Conservation (phyloP, 2,797 vertebrate species). For the Hemitrygon akajei region DNA sequence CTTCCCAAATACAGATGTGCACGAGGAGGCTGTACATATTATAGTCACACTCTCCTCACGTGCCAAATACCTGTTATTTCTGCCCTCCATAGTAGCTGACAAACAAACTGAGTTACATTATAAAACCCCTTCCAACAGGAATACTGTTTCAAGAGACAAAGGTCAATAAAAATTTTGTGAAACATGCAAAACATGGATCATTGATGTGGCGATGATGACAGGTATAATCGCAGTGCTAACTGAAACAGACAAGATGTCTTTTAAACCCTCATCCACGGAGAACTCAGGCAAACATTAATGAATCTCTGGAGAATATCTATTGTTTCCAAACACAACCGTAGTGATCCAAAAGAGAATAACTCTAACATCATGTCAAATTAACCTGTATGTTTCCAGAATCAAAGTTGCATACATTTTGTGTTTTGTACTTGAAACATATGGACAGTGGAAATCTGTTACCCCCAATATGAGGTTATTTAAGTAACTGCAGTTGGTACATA, state of each 20-base stretch:
- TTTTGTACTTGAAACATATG: not conserved
- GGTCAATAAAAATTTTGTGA: not conserved
- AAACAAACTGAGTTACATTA: not conserved
- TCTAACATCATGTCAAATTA: not conserved
- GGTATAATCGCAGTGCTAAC: not conserved
- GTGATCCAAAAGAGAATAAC: not conserved
- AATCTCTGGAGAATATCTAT: not conserved
- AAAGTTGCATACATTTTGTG: not conserved
- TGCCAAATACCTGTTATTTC: not conserved
- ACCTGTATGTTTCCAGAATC: not conserved
- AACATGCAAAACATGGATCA: not conserved
- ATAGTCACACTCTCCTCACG: not conserved
- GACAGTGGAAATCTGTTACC: not conserved
- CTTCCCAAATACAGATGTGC: no score
- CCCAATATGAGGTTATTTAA: not conserved
- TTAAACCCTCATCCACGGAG: not conserved
- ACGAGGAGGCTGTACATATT: no score
- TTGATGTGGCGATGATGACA: no score
- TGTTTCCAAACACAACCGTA: not conserved
- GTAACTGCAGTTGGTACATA: not conserved
- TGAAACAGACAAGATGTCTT: not conserved
- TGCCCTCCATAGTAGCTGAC: not conserved
- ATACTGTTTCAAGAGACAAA: not conserved
- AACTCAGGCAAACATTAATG: no score
- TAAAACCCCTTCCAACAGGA: not conserved